Evolutionary conservation across 2,797 vertebrate genomes (phyloP), one percentile per base, ranked within the genome.

Genomic region (Ceyx erithaca): DNA sequence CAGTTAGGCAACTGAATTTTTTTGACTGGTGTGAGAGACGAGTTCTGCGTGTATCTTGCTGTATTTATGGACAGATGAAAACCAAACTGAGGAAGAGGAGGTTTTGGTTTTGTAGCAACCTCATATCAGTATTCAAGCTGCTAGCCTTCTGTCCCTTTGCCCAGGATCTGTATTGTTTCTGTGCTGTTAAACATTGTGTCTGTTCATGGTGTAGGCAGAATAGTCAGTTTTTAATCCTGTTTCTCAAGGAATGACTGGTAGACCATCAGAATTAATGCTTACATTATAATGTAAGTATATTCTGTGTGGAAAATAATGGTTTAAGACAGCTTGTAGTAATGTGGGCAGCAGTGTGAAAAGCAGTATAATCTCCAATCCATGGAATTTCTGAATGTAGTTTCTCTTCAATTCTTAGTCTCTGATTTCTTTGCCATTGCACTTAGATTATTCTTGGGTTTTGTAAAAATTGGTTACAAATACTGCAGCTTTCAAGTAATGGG

Each of bases 391-490:
- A 46, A 68, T 70, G 31, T 67, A 31, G 45, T 81, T 83, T 81
- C 16, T 92, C 62, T 91, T 26, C 6, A 40, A 87, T 82, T 93
- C 30, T 86, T 80, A 63, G 49, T 81, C 37, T 71, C 31, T 91
- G 58, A 69, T 85, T 95, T 90, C 80, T 80, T 94, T 92, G 82
- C 37, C 6, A 5, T 87, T 92, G 33, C 68, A 35, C 43, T 62
- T 90, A 58, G 30, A 69, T 57, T 82, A 30, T 68, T 89, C 31
- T 78, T 85, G 80, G 51, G 51, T 93, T 75, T 90, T 85, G 40
- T 90, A 82, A 45, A 89, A 83, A 94, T 89, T 1, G 1, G 3
- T 80, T 88, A 80, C 62, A 83, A 90, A 79, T 48, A 33, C 57
- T 68, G 51, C 9, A 21, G 54, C 84, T 88, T 93, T 71, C 58